Evolutionary conservation across 2,797 vertebrate genomes (phyloP).

Genomic region (Tragopan temminckii): DNA sequence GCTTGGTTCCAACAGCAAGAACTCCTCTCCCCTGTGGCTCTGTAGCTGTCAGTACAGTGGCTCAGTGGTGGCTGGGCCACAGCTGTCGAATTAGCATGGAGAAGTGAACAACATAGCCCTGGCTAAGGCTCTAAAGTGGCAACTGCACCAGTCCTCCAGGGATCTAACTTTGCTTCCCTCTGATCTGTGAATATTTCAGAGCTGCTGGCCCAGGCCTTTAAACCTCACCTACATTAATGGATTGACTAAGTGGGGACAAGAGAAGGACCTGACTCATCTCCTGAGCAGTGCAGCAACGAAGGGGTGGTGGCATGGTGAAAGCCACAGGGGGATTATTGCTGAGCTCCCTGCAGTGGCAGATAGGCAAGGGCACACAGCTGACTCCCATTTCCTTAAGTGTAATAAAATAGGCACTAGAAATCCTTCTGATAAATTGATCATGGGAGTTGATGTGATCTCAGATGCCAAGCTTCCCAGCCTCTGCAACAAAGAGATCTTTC

Average conservation of each 20-base stretch:
- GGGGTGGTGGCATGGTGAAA: neutral
- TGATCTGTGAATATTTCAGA: neutral
- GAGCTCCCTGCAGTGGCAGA: neutral
- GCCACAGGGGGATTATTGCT: neutral
- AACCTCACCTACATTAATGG: neutral
- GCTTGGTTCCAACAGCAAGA: neutral
- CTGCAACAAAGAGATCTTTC: neutral
- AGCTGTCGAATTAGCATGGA: neutral
- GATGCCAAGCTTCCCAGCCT: neutral
- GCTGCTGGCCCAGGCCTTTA: neutral
- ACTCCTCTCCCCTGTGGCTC: neutral
- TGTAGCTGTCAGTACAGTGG: neutral
- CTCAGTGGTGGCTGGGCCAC: accelerated
- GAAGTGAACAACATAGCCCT: neutral
- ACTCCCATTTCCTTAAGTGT: neutral
- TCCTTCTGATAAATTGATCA: neutral
- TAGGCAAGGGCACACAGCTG: neutral
- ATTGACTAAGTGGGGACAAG: neutral
- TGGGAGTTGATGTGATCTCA: neutral
- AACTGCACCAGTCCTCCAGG: neutral
- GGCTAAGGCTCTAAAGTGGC: neutral
- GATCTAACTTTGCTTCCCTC: neutral
- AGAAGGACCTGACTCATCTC: neutral
- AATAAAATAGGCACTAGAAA: neutral
- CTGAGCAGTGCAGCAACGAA: neutral